Base-by-base conservation (phyloP, 1,140 invertebrate genomes). In the Spodoptera frugiperda region DNA sequence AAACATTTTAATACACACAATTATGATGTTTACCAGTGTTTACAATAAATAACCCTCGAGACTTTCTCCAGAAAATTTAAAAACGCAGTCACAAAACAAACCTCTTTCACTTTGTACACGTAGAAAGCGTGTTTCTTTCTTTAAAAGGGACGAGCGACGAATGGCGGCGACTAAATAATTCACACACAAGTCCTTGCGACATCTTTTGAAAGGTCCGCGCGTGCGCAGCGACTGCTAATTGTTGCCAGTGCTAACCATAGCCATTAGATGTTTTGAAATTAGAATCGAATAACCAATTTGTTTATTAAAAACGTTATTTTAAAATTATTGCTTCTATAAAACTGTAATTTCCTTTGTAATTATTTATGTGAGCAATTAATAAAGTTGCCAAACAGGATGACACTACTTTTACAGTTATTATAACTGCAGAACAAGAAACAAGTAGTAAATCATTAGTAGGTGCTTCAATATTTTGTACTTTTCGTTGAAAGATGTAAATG, bases 181-280 rank as follows among this genome's bases (percentile, higher is more conserved):
- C 63, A 67, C 63, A 67, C 63, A 19, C 14, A 48, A 48, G 61
- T 65, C 61, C 61, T 65, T 65, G 61, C 61, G 39, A 65, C 61
- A 65, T 17, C 39, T 65, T 21, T 48, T 65, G 61, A 46, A 65
- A 48, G 17, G 44, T 19, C 44, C 17, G n/a, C 63, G 39, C 44
- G 48, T 67, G 44, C 63, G 63, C 63, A 2, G 1, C 44, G 63
- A 49, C 44, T 67, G 3, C 63, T 67, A 25, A 67, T 48, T 30
- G 19, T n/a, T 14, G 44, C 19, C 48, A 48, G 4, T 67, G 21
- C 63, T 4, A 51, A 17, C 3, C 1, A 33, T 12, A 4, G 10
- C 2, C 15, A 10, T 44, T 33, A 25, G 33, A 39, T 1, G 44
- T 44, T 63, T 63, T 63, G 15, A 63, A 44, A 17, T 19, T 17